A percentile compares a stretch with the other conserved stretches of the same genome.
Evolutionary conservation across 2,797 vertebrate species (phyloP).

Genomic region (Buphagus erythrorhynchus): DNA sequence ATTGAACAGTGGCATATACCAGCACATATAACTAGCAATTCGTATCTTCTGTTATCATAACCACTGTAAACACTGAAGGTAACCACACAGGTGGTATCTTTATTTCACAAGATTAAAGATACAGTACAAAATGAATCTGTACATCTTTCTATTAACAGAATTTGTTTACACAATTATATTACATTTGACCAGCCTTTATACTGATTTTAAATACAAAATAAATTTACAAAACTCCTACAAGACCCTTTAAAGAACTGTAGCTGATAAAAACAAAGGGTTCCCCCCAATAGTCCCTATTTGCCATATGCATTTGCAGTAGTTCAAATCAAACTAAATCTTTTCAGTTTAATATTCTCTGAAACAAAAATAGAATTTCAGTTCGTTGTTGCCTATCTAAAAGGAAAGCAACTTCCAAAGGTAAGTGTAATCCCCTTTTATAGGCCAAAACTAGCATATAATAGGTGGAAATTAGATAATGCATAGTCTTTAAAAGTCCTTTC

Average conservation of each 20-base stretch:
- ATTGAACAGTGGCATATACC: not conserved
- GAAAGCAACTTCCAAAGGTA: slow-evolving; percentile 49
- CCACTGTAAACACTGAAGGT: slow-evolving; percentile 48
- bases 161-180: slow-evolving; percentile 85
- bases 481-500: slow-evolving; percentile 57
- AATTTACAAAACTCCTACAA: slow-evolving; percentile 78
- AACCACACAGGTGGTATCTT: slow-evolving; percentile 78
- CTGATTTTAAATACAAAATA: slow-evolving; percentile 83
- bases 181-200: slow-evolving; percentile 82
- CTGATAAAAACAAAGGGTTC: slow-evolving; percentile 60
- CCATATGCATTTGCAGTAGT: slow-evolving; percentile 65
- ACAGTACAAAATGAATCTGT: slow-evolving; percentile 85
- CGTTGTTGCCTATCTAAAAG: slow-evolving; percentile 39
- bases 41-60: not conserved
- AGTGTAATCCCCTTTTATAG: not conserved
- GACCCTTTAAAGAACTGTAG: slow-evolving; percentile 71
- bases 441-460: slow-evolving; percentile 26
- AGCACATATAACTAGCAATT: not conserved
- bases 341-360: slow-evolving; percentile 54
- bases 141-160: slow-evolving; percentile 85
- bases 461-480: slow-evolving; percentile 55
- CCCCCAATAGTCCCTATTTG: slow-evolving; percentile 45
- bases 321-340: slow-evolving; percentile 60
- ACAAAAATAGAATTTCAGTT: slow-evolving; percentile 62
- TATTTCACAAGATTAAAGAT: slow-evolving; percentile 85